Base-by-base conservation (phyloP, 2,888 invertebrate species). In the Stramonita haemastoma region DNA sequence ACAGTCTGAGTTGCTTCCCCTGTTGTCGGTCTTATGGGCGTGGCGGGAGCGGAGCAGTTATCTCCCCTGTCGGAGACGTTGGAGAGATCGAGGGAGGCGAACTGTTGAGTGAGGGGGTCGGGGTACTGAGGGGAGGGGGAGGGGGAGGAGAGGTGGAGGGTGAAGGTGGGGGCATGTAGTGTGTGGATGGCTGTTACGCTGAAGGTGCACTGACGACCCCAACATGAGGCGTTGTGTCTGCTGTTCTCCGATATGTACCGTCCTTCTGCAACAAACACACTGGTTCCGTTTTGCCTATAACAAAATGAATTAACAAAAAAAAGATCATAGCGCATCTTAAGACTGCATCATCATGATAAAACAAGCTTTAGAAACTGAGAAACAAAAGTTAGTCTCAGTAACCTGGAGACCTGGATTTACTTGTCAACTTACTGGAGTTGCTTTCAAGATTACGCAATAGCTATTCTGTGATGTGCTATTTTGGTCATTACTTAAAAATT, bases 131-230 rank as follows among this genome's bases (percentile, higher is more conserved):
- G 26, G 26, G 46, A 13, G n/a, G 34, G 73, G 56, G 6, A 29
- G 81, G 22, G 19, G 46, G 22, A 29, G 81, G 22, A 22, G 26
- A 83, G 36, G 87, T 56, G 36, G 22, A 77, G 46, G 13, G 17
- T 19, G 36, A 34, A 32, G 15, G 34, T 22, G 0, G 29, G 81
- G 11, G 77, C 36, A 8, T 26, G 83, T 6, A 60, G 46, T 13
- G 70, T 81, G 26, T 79, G 70, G 34, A 93, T 60, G 60, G 87
- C 87, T 26, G 73, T 90, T 0, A 95, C 92, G 60, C 19, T 46
- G 85, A 94, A 93, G 6, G 85, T 57, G 90, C 92, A 94, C 13
- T 32, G 89, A 84, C 94, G 94, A 79, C 95, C 95, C 93, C 92
- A 95, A 89, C 94, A 94, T 70, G 84, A 81, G 2, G 93, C 34